These are phyloP conservation scores for Stichopus chloronotus DNA, from an alignment of 35 echinoderm and acorn worm genomes.

Conservation along the genomic window DNA sequence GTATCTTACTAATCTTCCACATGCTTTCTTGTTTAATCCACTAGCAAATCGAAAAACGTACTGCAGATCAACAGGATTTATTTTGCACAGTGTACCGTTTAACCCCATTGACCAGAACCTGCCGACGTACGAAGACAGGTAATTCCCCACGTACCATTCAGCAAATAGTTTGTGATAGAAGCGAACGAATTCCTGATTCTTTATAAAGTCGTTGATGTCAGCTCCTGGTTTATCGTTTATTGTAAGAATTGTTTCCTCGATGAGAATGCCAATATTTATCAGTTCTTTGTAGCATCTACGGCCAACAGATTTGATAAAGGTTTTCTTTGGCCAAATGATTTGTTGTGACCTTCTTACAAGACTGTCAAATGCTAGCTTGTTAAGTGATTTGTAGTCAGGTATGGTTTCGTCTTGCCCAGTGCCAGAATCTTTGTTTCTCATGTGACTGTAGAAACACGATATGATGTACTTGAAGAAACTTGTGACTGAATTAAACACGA, in stretches of 20 bases:
- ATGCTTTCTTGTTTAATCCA: not conserved
- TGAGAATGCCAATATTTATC: not conserved
- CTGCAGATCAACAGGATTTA: slow-evolving; percentile 21
- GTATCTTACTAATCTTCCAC: not conserved
- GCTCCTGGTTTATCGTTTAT: not conserved
- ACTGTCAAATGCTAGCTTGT: not conserved
- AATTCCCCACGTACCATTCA: not conserved
- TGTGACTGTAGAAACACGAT: not conserved
- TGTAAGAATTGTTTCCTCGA: not conserved
- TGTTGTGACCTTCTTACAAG: not conserved
- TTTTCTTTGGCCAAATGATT: not conserved
- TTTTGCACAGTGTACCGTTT: not conserved
- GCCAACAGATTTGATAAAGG: not conserved
- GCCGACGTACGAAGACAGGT: not conserved
- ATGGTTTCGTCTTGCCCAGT: not conserved
- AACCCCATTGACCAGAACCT: not conserved
- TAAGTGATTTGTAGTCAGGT: not conserved
- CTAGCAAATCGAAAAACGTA: slow-evolving; percentile 35
- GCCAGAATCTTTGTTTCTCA: not conserved
- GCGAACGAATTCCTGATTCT: not conserved
- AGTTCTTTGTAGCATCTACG: not conserved
- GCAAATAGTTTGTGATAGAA: slow-evolving; percentile 18
- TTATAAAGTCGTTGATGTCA: not conserved
- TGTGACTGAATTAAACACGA: not conserved
- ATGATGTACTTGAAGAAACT: not conserved